Percentiles rank a stretch among this genome's conserved stretches.
Conservation (phyloP, 2,797 vertebrate species). For the Scolopax rusticola region DNA sequence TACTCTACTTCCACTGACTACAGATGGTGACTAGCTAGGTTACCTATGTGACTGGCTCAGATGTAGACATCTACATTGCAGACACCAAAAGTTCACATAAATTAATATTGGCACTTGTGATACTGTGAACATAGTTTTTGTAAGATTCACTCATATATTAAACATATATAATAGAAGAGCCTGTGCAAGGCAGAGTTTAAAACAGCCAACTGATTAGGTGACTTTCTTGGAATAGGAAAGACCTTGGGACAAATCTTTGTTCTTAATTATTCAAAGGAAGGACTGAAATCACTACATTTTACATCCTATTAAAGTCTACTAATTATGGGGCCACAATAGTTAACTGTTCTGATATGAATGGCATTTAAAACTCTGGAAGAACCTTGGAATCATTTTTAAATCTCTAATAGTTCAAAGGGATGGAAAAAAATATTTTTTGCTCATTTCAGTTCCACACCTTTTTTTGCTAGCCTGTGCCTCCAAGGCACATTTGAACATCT, state of each 20-base stretch:
- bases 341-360: not conserved
- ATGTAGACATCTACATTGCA: not conserved
- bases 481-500: not conserved
- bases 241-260: not conserved
- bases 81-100: not conserved
- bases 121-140: not conserved
- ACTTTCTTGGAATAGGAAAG: not conserved
- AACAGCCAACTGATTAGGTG: not conserved
- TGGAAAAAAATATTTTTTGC: not conserved
- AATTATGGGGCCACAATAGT: not conserved
- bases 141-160: not conserved
- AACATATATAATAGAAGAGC: not conserved
- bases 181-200: not conserved
- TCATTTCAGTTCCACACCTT: not conserved
- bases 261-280: not conserved
- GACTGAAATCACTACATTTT: not conserved
- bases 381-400: not conserved
- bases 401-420: not conserved
- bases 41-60: not conserved
- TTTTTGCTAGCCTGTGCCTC: not conserved
- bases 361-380: not conserved
- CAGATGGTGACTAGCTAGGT: not conserved
- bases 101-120: not conserved
- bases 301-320: not conserved
- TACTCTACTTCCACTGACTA: not conserved